These are phyloP conservation scores for Gandaritis pyraliata DNA, from an alignment of 2,888 invertebrate species.

Conservation along the genomic window DNA sequence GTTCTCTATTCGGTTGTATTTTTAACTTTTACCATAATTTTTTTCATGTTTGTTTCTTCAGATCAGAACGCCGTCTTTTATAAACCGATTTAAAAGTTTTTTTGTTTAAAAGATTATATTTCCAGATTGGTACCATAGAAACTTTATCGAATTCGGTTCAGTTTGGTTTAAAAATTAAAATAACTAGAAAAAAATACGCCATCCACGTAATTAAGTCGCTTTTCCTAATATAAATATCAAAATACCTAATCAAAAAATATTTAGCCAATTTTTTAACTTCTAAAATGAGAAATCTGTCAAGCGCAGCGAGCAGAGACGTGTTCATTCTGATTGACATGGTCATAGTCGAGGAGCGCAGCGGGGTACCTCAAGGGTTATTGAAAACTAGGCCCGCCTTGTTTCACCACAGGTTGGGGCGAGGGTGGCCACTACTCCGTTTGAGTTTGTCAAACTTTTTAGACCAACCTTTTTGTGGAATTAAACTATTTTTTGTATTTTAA, in stretches of 20 bases:
- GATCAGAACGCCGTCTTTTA: too few relatives aligned
- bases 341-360: slow-evolving; percentile 69
- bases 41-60: too few relatives aligned
- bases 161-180: too few relatives aligned
- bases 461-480: slow-evolving; percentile 11
- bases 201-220: too few relatives aligned
- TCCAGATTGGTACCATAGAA: too few relatives aligned
- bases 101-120: too few relatives aligned
- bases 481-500: background rate
- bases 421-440: slow-evolving; percentile 42
- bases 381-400: slow-evolving; percentile 75
- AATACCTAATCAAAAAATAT: slow-evolving; percentile 12
- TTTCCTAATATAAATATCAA: background rate
- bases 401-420: slow-evolving; percentile 61
- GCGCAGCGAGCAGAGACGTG: slow-evolving; percentile 44
- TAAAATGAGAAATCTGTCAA: slow-evolving; percentile 48
- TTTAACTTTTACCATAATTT: too few relatives aligned
- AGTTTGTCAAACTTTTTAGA: slow-evolving; percentile 33
- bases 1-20: too few relatives aligned
- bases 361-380: slow-evolving; percentile 74
- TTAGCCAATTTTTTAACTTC: slow-evolving; percentile 27
- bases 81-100: too few relatives aligned
- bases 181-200: too few relatives aligned
- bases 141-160: too few relatives aligned
- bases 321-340: slow-evolving; percentile 53